These are phyloP conservation scores for Papilio gigon DNA, from an alignment of 2,888 invertebrate genomes.

Conservation along the genomic window DNA sequence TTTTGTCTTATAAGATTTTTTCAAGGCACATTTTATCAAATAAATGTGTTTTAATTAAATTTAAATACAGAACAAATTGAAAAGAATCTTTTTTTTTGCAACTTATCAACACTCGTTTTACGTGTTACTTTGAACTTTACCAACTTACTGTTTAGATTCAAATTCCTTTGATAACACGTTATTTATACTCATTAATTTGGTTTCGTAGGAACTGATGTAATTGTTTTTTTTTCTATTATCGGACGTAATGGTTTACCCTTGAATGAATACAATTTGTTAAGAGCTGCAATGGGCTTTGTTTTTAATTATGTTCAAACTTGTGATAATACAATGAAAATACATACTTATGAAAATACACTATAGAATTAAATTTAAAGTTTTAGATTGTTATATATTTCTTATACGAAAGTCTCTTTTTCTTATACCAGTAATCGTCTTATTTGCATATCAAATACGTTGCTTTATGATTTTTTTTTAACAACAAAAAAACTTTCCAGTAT, in stretches of 20 bases:
- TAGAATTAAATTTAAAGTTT: too few relatives aligned
- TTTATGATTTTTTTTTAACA: too few relatives aligned
- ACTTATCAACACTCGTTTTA: neutral
- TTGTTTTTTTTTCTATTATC: conserved; percentile 17
- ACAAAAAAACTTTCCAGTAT: too few relatives aligned
- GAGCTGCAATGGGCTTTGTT: conserved; percentile 17
- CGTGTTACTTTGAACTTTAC: conserved; percentile 24
- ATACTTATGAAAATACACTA: too few relatives aligned
- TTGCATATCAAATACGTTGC: too few relatives aligned
- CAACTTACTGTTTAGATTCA: conserved; percentile 25
- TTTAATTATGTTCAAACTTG: conserved; percentile 1
- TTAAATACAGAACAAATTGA: neutral
- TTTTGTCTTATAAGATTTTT: neutral
- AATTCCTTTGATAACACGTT: conserved; percentile 8
- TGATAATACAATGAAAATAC: too few relatives aligned
- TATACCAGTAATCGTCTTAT: too few relatives aligned
- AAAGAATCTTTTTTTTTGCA: neutral
- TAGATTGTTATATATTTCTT: too few relatives aligned
- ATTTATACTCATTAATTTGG: neutral
- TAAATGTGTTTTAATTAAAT: conserved; percentile 5
- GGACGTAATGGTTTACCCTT: conserved; percentile 2
- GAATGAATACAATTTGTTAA: conserved; percentile 8
- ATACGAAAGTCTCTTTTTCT: too few relatives aligned
- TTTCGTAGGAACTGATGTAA: conserved; percentile 7
- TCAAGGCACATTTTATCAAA: too few relatives aligned